phyloP scores from a whole-genome alignment of 2,113 vertebrate genomes.

The Alosa alosa region DNA sequence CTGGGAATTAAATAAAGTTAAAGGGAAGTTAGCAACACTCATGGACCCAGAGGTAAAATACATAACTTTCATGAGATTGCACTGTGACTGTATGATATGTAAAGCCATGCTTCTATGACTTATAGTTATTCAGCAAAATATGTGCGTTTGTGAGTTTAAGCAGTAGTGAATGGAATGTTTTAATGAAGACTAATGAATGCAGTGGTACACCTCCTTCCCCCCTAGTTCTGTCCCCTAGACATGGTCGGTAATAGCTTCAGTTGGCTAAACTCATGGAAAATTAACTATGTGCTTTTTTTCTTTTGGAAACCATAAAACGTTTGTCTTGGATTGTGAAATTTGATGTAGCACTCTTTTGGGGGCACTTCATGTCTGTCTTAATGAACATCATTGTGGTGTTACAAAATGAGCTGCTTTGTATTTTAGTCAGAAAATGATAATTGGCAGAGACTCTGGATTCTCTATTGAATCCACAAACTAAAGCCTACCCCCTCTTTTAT shows the following conservation, averaged over 20 bases:
- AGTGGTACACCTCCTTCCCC: not conserved
- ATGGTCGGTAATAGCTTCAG: not conserved
- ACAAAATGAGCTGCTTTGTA: not conserved
- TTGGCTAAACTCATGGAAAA: not conserved
- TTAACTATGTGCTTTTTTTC: not conserved
- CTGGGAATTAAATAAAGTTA: too few species aligned
- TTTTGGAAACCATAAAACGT: not conserved
- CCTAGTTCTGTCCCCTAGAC: not conserved
- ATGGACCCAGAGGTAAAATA: not conserved
- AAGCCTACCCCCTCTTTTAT: too few species aligned
- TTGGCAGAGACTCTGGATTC: not conserved
- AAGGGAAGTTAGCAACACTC: not conserved
- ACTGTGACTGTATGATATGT: not conserved
- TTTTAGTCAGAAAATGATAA: not conserved
- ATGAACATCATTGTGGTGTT: not conserved
- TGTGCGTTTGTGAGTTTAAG: not conserved
- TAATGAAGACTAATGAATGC: not conserved
- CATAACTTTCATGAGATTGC: not conserved
- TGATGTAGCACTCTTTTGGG: not conserved
- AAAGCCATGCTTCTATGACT: not conserved
- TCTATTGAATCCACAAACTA: not conserved
- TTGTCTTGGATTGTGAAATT: not conserved
- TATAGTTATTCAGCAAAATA: not conserved
- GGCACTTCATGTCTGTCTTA: not conserved
- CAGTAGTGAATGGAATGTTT: not conserved